A percentile compares a stretch with the other conserved stretches of the same genome.
Evolutionary conservation across 53 echinoderm and acorn worm genomes (phyloP).

Genomic region (Paelopatides confundens): DNA sequence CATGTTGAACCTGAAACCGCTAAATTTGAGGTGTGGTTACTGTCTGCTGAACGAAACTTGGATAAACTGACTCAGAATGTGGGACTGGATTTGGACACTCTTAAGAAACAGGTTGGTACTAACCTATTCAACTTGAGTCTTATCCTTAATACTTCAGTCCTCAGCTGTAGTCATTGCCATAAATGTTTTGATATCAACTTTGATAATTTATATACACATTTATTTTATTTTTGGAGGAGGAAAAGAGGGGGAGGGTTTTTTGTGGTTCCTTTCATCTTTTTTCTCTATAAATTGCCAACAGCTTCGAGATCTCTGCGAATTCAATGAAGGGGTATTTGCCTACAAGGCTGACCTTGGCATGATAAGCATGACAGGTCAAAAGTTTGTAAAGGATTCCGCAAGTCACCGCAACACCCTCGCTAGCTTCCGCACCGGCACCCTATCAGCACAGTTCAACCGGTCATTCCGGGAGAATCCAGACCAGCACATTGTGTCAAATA

Average conservation of each 20-base stretch:
- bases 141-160: no score
- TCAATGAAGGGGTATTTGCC: conserved; percentile 86
- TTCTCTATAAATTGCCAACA: neutral
- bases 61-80: conserved; percentile 76
- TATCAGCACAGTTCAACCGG: conserved; percentile 89
- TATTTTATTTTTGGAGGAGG: no score
- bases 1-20: conserved; percentile 81
- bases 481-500: conserved; percentile 71
- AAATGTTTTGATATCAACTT: no score
- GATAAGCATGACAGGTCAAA: conserved; percentile 87
- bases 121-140: no score
- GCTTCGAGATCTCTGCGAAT: conserved; percentile 83
- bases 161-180: no score
- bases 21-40: conserved; percentile 86
- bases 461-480: conserved; percentile 86
- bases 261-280: neutral
- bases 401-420: conserved; percentile 69
- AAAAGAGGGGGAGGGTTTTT: no score
- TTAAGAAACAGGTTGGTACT: conserved; percentile 73
- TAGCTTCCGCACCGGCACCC: conserved; percentile 76
- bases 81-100: conserved; percentile 79
- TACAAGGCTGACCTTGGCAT: conserved; percentile 88
- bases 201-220: no score
- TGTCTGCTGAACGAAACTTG: conserved; percentile 76
- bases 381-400: conserved; percentile 79